Evolutionary conservation across 1,140 invertebrate species (phyloP).

Genomic region (Brachionus asplanchnoidis): DNA sequence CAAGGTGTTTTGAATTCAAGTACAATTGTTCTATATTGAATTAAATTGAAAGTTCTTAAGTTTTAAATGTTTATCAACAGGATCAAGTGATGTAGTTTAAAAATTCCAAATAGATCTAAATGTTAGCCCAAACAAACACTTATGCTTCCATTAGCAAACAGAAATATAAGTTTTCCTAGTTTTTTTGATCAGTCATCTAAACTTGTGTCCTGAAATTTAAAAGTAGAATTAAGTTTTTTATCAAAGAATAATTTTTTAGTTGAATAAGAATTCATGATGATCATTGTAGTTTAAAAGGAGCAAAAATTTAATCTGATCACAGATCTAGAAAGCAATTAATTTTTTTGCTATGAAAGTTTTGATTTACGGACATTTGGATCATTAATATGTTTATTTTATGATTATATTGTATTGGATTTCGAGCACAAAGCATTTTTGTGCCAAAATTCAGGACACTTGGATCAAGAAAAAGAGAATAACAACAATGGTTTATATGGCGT

Average conservation of each 20-base stretch:
- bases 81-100: not conserved
- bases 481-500: conserved; percentile 13
- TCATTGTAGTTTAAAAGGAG: not conserved
- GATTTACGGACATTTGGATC: conserved; percentile 3
- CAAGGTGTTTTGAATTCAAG: not conserved
- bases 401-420: conserved; percentile 22
- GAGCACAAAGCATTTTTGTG: conserved; percentile 21
- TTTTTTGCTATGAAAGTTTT: conserved; percentile 12
- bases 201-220: not conserved
- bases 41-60: not conserved
- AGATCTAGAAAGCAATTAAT: conserved; percentile 26
- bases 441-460: conserved; percentile 4
- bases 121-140: not conserved
- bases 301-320: not conserved
- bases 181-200: not conserved
- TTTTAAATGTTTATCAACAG: not conserved
- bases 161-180: not conserved
- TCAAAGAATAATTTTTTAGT: not conserved
- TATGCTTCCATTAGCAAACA: not conserved
- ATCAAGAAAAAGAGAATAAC: not conserved
- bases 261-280: not conserved
- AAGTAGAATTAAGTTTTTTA: not conserved
- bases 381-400: conserved; percentile 20
- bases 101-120: not conserved
- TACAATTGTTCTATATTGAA: not conserved